These are phyloP conservation scores for Stenchaetothrips biformis DNA, from an alignment of 2,888 invertebrate genomes.

Conservation along the genomic window DNA sequence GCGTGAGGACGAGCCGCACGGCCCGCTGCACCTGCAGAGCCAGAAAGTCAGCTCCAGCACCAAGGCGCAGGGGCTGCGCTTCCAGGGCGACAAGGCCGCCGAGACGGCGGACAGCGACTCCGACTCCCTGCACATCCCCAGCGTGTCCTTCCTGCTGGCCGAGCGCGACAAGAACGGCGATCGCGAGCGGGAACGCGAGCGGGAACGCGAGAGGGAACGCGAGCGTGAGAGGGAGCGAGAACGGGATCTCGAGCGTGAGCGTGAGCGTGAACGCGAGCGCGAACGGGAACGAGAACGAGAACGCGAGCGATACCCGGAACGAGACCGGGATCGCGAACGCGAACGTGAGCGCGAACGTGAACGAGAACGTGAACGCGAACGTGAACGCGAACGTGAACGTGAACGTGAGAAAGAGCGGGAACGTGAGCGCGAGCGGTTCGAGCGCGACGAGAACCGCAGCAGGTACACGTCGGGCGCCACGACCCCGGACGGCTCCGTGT, in stretches of 20 bases:
- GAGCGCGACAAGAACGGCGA: constrained; percentile 10
- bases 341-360: not conserved
- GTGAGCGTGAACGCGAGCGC: not conserved
- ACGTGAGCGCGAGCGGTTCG: not conserved
- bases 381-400: not conserved
- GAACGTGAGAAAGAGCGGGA: not conserved
- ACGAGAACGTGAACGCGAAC: not conserved
- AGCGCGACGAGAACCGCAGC: not conserved
- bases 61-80: not conserved
- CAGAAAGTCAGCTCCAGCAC: constrained; percentile 13
- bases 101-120: not conserved
- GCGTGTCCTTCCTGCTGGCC: constrained; percentile 17
- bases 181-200: not conserved
- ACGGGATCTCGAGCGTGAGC: not conserved
- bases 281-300: too few relatives aligned
- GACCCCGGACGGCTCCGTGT: constrained; percentile 2
- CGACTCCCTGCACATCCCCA: constrained; percentile 17
- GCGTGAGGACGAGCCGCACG: constrained; percentile 3
- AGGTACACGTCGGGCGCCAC: constrained; percentile 13
- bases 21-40: not conserved
- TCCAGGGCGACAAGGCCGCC: not conserved
- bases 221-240: not conserved
- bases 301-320: too few relatives aligned
- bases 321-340: not conserved
- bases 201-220: not conserved